Evolutionary conservation across 2,113 vertebrate species (phyloP).

Genomic region (Epinephelus moara): DNA sequence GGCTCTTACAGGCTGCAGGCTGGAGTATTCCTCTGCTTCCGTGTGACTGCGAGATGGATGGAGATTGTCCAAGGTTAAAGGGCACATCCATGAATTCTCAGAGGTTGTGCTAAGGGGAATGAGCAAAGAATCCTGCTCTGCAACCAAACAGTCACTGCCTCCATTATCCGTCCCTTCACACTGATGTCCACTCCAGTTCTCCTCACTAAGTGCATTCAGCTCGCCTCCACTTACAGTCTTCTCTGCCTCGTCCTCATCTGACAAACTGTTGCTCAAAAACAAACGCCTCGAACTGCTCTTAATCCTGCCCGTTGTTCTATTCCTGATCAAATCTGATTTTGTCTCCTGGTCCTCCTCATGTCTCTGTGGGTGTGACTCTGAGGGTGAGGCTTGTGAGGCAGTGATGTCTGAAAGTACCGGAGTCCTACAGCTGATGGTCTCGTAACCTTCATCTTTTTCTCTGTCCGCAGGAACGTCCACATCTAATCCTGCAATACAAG

Average conservation of each 20-base stretch:
- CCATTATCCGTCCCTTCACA: neutral
- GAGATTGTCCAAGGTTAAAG: slow-evolving; percentile 76
- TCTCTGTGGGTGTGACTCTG: slow-evolving; percentile 7
- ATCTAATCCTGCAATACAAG: slow-evolving; percentile 79
- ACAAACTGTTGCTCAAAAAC: slow-evolving; percentile 72
- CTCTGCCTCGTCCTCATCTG: slow-evolving; percentile 56
- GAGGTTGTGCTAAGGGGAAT: slow-evolving; percentile 13
- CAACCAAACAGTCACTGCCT: slow-evolving; percentile 16
- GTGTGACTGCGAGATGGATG: slow-evolving; percentile 55
- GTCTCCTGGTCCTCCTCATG: slow-evolving; percentile 28
- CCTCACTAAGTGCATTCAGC: slow-evolving; percentile 11
- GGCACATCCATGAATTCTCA: slow-evolving; percentile 79
- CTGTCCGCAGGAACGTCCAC: slow-evolving; percentile 19
- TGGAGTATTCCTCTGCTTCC: slow-evolving; percentile 46
- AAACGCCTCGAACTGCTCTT: slow-evolving; percentile 70
- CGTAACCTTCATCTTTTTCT: slow-evolving; percentile 52
- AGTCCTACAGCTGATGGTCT: slow-evolving; percentile 19
- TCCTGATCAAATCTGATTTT: slow-evolving; percentile 26
- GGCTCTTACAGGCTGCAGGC: neutral
- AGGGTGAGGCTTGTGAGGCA: slow-evolving; percentile 20
- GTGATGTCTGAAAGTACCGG: slow-evolving; percentile 33
- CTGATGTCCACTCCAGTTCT: slow-evolving; percentile 1
- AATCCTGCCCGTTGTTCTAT: slow-evolving; percentile 69
- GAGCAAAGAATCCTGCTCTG: slow-evolving; percentile 44
- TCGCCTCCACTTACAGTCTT: slow-evolving; percentile 35